phyloP scores from a whole-genome alignment of 2,797 vertebrate species.

The Danio jaintianensis region DNA sequence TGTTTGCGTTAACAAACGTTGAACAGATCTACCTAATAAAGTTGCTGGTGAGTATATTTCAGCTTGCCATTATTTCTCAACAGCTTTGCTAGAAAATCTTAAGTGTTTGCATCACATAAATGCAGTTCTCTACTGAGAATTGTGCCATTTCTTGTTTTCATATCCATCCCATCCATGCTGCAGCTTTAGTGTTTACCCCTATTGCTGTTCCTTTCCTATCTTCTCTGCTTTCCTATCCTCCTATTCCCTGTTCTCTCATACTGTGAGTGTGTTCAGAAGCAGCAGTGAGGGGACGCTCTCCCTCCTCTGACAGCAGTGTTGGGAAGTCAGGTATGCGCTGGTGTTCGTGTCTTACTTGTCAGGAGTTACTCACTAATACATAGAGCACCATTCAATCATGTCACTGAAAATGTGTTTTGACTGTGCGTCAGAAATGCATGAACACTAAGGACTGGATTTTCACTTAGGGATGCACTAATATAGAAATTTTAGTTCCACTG shows the following conservation, averaged over 20 bases:
- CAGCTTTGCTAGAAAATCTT: neutral
- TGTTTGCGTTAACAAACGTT: no score
- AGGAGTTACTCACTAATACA: constrained; percentile 13
- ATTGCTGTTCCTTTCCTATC: neutral
- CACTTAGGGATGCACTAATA: constrained; percentile 2
- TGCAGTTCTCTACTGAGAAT: neutral
- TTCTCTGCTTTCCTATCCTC: neutral
- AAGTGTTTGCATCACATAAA: neutral
- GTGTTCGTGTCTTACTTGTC: constrained; percentile 6
- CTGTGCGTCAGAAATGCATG: constrained; percentile 21
- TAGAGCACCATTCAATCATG: constrained; percentile 5
- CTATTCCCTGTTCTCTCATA: constrained; percentile 54
- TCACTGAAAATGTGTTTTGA: constrained; percentile 27
- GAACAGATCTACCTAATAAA: no score
- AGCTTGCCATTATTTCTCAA: constrained; percentile 7
- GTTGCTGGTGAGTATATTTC: neutral
- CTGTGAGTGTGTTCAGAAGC: constrained; percentile 73
- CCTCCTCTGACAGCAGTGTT: constrained; percentile 79
- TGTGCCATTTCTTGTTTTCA: constrained; percentile 38
- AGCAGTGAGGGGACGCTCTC: constrained; percentile 80
- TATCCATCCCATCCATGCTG: constrained; percentile 47
- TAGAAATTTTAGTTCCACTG: neutral
- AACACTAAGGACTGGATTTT: constrained; percentile 3
- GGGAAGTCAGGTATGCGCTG: constrained; percentile 80
- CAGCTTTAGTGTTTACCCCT: constrained; percentile 7